These are phyloP conservation scores for Idaea straminata DNA, from an alignment of 2,888 invertebrate genomes.

Conservation along the genomic window DNA sequence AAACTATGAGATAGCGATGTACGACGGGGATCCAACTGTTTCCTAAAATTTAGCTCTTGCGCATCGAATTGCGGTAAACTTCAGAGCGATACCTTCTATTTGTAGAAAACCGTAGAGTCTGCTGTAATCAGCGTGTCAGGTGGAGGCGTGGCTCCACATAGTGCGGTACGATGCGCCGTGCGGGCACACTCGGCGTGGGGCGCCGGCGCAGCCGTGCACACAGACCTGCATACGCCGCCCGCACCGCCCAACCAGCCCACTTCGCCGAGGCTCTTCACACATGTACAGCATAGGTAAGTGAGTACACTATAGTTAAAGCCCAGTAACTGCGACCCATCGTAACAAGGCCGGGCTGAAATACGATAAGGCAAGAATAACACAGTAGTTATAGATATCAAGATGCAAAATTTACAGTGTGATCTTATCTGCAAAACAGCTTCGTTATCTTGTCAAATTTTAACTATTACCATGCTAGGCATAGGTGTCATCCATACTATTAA, in stretches of 20 bases:
- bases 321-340: constrained; percentile 10
- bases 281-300: constrained; percentile 39
- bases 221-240: constrained; percentile 87
- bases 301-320: constrained; percentile 46
- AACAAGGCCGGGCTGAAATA: no score
- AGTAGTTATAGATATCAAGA: no score
- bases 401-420: no score
- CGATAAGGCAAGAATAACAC: no score
- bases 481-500: no score
- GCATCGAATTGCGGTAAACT: no score
- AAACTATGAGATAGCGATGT: no score
- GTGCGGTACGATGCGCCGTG: constrained; percentile 85
- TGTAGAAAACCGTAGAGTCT: constrained; percentile 74
- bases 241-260: constrained; percentile 87
- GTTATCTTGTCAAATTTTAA: no score
- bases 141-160: constrained; percentile 82
- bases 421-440: no score
- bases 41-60: no score
- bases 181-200: constrained; percentile 93
- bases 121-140: constrained; percentile 73
- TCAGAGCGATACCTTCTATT: background rate
- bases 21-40: no score
- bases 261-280: constrained; percentile 87
- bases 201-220: constrained; percentile 82
- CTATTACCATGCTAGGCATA: no score